These are phyloP conservation scores for Eleginops maclovinus DNA, from an alignment of 2,113 vertebrate species.

Conservation along the genomic window DNA sequence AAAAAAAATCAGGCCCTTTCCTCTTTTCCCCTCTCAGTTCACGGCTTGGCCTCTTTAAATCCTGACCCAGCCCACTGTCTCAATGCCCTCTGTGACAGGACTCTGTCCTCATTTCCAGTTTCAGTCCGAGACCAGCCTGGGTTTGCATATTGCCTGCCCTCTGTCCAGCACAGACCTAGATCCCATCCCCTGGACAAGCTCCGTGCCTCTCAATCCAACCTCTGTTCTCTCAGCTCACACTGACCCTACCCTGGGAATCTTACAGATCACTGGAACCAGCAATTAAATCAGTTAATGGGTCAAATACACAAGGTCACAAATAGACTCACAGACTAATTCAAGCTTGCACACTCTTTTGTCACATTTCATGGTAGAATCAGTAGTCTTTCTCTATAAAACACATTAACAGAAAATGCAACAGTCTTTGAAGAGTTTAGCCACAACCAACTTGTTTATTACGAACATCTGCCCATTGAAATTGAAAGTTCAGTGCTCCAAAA, in stretches of 20 bases:
- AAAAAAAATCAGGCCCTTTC: constrained; percentile 33
- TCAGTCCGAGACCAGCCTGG: constrained; percentile 41
- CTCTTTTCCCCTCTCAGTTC: constrained; percentile 56
- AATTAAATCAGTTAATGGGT: constrained; percentile 55
- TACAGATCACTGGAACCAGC: constrained; percentile 48
- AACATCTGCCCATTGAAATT: constrained; percentile 30
- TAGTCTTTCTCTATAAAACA: constrained; percentile 23
- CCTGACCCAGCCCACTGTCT: constrained; percentile 60
- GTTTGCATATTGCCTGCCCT: constrained; percentile 47
- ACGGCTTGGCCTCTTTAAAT: constrained; percentile 56
- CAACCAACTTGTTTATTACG: constrained; percentile 30
- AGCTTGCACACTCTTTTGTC: constrained; percentile 32
- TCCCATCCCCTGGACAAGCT: constrained; percentile 20
- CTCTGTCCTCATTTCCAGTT: constrained; percentile 59
- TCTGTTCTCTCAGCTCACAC: constrained; percentile 58
- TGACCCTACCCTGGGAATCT: constrained; percentile 43
- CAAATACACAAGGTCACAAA: constrained; percentile 34
- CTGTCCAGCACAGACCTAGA: constrained; percentile 50
- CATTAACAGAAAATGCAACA: constrained; percentile 20
- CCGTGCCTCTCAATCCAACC: constrained; percentile 47
- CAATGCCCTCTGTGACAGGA: constrained; percentile 58
- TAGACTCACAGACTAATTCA: constrained; percentile 25
- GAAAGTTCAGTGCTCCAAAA: constrained; percentile 25
- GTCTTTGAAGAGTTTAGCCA: constrained; percentile 22
- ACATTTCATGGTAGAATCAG: constrained; percentile 6